These are phyloP conservation scores for Percopsis transmontana DNA, from an alignment of 2,113 vertebrate genomes.

Conservation along the genomic window DNA sequence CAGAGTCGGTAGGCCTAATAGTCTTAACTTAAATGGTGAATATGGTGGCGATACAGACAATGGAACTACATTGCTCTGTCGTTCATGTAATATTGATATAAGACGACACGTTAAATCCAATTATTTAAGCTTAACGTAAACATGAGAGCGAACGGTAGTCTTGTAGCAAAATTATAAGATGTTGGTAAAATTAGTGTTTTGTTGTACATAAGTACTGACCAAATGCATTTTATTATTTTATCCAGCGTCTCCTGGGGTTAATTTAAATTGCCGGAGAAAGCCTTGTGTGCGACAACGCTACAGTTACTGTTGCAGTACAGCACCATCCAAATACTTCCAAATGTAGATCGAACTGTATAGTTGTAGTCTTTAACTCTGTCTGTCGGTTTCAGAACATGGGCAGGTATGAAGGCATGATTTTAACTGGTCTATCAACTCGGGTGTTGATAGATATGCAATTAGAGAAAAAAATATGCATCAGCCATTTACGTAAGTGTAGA, in stretches of 20 bases:
- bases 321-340: conserved; percentile 17
- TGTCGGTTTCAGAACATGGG: too few relatives aligned
- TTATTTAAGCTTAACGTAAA: conserved; percentile 48
- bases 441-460: conserved; percentile 76
- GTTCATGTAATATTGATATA: conserved; percentile 58
- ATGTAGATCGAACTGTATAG: neutral
- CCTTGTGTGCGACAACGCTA: conserved; percentile 45
- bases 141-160: conserved; percentile 1
- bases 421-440: too few relatives aligned
- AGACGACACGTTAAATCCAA: conserved; percentile 69
- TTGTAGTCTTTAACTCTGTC: too few relatives aligned
- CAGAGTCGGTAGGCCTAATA: conserved; percentile 1
- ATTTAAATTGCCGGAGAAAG: conserved; percentile 62
- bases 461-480: conserved; percentile 80
- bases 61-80: conserved; percentile 65
- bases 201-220: conserved; percentile 41
- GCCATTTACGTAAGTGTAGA: conserved; percentile 81
- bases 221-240: conserved; percentile 81
- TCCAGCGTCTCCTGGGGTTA: conserved; percentile 79
- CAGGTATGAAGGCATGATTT: neutral
- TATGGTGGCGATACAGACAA: conserved; percentile 62
- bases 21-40: conserved; percentile 38
- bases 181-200: neutral
- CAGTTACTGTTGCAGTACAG: conserved; percentile 31
- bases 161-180: neutral